Percentiles rank a stretch among this genome's conserved stretches.
Evolutionary conservation across 1,140 invertebrate genomes (phyloP).

Genomic region (Rhagoletis zephyria): DNA sequence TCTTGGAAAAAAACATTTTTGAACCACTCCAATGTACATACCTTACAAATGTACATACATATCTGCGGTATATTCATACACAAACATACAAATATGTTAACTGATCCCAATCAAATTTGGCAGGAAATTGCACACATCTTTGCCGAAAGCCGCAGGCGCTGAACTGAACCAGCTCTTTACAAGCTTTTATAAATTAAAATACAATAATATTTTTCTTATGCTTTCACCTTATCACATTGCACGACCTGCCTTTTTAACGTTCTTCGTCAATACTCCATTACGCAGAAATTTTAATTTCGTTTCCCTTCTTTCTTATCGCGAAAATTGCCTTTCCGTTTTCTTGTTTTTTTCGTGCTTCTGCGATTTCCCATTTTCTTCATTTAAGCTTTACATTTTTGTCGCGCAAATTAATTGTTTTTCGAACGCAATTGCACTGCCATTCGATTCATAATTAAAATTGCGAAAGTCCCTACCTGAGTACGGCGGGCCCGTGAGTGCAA

Average conservation of each 20-base stretch:
- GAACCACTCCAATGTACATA: too few relatives aligned
- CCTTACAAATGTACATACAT: too few relatives aligned
- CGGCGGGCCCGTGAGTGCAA: neutral
- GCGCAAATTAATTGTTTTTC: slow-evolving; percentile 47
- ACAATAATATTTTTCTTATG: neutral
- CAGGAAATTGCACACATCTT: too few relatives aligned
- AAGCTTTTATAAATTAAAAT: neutral
- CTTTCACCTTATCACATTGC: neutral
- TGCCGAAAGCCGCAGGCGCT: neutral
- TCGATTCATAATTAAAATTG: slow-evolving; percentile 49
- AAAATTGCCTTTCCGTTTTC: neutral
- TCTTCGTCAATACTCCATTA: neutral
- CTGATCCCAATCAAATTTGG: too few relatives aligned
- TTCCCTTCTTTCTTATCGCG: neutral
- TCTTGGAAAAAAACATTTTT: too few relatives aligned
- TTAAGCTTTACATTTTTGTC: slow-evolving; percentile 28
- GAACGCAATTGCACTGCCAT: neutral
- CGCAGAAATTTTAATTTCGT: neutral
- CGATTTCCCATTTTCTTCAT: slow-evolving; percentile 6
- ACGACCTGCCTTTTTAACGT: neutral
- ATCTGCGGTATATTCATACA: too few relatives aligned
- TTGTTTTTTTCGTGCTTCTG: neutral
- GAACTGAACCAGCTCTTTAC: neutral
- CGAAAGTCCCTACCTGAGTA: slow-evolving; percentile 7
- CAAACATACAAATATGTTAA: too few relatives aligned